Conservation (phyloP, 2,888 invertebrate genomes). For the Macrosoma leucophasiata region DNA sequence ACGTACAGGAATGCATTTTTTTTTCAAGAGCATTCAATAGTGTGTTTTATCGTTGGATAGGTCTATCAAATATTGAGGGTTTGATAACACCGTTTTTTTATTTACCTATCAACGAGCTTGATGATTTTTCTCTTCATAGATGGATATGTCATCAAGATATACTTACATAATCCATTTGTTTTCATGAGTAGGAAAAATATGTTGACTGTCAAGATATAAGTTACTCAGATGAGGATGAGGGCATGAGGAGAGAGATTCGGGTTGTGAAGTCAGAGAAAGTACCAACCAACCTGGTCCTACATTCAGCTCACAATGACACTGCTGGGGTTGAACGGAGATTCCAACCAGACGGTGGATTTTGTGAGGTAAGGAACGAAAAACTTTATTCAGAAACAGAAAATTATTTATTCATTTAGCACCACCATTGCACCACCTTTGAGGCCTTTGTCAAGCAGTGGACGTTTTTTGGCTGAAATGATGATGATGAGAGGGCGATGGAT, state of each 20-base stretch:
- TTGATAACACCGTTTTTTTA: too few species aligned
- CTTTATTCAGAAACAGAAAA: not conserved
- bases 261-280: conserved; percentile 35
- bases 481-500: too few species aligned
- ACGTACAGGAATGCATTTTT: too few species aligned
- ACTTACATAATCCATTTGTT: too few species aligned
- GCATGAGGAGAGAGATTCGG: conserved; percentile 32
- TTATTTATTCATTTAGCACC: not conserved
- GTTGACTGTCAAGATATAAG: conserved; percentile 61
- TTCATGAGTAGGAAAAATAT: conserved; percentile 65
- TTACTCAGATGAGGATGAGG: conserved; percentile 52
- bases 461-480: too few species aligned
- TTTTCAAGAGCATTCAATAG: too few species aligned
- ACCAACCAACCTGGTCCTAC: conserved; percentile 49
- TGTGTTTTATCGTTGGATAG: too few species aligned
- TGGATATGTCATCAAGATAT: too few species aligned
- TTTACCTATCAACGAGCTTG: too few species aligned
- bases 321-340: conserved; percentile 15
- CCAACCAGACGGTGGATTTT: conserved; percentile 51
- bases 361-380: conserved; percentile 41
- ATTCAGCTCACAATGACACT: conserved; percentile 49
- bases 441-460: conserved; percentile 15
- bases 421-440: not conserved
- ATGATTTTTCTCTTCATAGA: too few species aligned
- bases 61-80: too few species aligned